Percentiles rank a stretch among this genome's conserved stretches.
phyloP scores from a whole-genome alignment of 1,140 invertebrate species.

The Cyclina sinensis region DNA sequence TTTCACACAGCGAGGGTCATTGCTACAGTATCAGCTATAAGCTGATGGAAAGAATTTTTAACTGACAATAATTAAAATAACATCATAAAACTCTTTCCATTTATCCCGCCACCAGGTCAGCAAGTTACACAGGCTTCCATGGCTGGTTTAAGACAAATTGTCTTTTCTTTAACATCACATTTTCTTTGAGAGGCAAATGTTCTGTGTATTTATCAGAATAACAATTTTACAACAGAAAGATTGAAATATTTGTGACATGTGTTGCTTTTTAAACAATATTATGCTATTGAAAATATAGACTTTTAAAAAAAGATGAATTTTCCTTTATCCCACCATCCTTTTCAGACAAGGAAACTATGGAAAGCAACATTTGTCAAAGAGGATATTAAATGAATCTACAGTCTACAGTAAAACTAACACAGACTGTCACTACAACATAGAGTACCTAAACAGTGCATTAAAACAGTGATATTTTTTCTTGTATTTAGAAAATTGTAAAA shows the following conservation, averaged over 20 bases:
- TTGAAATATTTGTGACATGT: not conserved
- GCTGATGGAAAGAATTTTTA: not conserved
- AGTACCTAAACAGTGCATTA: too few species aligned
- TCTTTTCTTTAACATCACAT: too few species aligned
- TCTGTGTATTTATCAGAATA: not conserved
- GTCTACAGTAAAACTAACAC: not conserved
- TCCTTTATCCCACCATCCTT: too few species aligned
- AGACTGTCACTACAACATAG: slow-evolving; percentile 12
- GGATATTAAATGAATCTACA: not conserved
- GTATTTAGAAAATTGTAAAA: too few species aligned
- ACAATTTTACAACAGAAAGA: not conserved
- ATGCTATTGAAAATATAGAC: too few species aligned
- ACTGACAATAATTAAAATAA: not conserved
- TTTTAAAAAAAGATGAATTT: too few species aligned
- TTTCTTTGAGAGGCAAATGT: too few species aligned
- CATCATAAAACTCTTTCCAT: slow-evolving; percentile 16
- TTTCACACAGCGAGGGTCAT: too few species aligned
- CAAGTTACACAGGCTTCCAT: not conserved
- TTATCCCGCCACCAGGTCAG: not conserved
- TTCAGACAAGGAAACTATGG: too few species aligned
- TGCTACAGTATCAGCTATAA: not conserved
- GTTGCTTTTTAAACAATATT: too few species aligned
- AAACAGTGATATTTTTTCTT: too few species aligned
- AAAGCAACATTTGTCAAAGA: not conserved
- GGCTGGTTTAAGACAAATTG: too few species aligned